Evolutionary conservation across 2,888 invertebrate genomes (phyloP).

Genomic region (Camponotus fellah): DNA sequence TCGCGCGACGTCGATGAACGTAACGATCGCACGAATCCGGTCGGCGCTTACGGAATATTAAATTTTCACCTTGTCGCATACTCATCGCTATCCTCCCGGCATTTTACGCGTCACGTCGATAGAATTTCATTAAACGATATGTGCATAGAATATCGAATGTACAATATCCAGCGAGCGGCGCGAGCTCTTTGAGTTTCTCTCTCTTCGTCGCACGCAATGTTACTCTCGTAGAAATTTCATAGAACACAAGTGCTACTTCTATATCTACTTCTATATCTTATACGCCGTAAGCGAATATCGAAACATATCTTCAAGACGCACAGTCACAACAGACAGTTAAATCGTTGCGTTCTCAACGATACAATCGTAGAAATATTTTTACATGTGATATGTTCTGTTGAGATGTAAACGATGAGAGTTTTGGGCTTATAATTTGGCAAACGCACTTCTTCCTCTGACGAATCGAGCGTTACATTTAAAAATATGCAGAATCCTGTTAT

Average conservation of each 20-base stretch:
- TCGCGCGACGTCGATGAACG: not conserved
- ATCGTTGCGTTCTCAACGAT: not conserved
- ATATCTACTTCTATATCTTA: not conserved
- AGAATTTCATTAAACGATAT: conserved; percentile 47
- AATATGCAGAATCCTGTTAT: not conserved
- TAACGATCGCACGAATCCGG: conserved; percentile 35
- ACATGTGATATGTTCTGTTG: not conserved
- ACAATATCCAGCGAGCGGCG: not conserved
- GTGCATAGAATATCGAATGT: conserved; percentile 14
- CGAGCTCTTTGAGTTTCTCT: conserved; percentile 9
- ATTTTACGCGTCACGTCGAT: conserved; percentile 34
- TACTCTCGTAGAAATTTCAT: conserved; percentile 18
- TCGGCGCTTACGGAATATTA: conserved; percentile 34
- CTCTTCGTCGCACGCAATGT: not conserved
- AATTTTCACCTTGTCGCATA: conserved; percentile 35
- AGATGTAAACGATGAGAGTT: not conserved
- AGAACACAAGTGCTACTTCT: not conserved
- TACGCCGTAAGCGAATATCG: not conserved
- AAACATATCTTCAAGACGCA: not conserved
- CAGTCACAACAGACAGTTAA: not conserved
- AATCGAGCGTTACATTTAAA: not conserved
- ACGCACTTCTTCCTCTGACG: not conserved
- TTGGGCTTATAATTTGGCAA: not conserved
- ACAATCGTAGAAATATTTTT: not conserved
- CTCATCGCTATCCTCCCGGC: conserved; percentile 20